Base-by-base conservation (phyloP, 2,888 invertebrate genomes). In the Drosophila differens region DNA sequence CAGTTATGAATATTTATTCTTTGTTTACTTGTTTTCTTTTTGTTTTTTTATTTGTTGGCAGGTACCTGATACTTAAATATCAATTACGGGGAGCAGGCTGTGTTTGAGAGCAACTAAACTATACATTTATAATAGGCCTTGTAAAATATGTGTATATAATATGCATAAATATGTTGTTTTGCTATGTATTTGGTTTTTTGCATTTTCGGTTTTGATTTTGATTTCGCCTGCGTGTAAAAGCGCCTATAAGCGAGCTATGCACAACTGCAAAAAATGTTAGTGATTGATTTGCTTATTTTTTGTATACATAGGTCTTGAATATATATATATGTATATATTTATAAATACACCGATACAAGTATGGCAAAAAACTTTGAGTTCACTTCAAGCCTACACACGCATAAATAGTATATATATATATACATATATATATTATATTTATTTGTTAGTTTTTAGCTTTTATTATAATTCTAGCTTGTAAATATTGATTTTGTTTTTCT, bases 51-150 rank as follows among this genome's bases (percentile, higher is more conserved):
- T 22, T 44, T 32, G 25, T 71, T 85, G 79, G 88, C 90, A 91
- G 90, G 91, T 91, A 91, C 90, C 89, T 84, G 90, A 91, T 84
- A 91, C 79, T 84, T 88, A 85, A 82, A 82, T 80, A 81, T 83
- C 83, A 76, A 76, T 87, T 82, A 74, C 71, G 44, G 64, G 76
- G 61, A 55, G 49, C 61, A 57, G 70, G 60, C 57, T 68, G 75
- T 66, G 78, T 59, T 64, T 49, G 57, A 60, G 49, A 80, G 79
- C 81, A 84, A 86, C 81, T 77, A 10, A 83, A 59, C 57, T 62
- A n/a, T 64, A 70, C 32, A 44, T 69, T 37, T 55, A 28, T 47
- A 33, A 37, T 37, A 41, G 53, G 62, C 51, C 28, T 39, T 73
- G 33, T 53, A 60, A 68, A 74, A 71, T 62, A 78, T 47, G 47